These are phyloP conservation scores for Meles meles DNA, from an alignment of 2,113 vertebrate genomes.

Conservation along the genomic window DNA sequence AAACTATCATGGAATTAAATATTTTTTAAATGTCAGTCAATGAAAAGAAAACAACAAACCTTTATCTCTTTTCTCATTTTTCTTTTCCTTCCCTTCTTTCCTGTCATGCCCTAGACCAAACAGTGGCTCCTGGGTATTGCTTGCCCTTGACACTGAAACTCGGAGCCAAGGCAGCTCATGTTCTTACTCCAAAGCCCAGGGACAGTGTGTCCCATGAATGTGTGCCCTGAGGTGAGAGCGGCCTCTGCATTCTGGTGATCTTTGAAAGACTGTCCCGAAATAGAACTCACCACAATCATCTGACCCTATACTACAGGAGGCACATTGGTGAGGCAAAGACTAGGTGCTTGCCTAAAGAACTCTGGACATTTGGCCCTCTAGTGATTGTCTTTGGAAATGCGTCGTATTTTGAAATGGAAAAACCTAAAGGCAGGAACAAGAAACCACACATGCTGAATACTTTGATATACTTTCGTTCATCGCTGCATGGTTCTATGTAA, in stretches of 20 bases:
- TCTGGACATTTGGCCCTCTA: neutral
- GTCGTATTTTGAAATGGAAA: neutral
- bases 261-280: neutral
- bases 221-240: fast-evolving
- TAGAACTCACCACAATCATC: neutral
- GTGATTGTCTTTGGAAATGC: neutral
- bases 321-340: neutral
- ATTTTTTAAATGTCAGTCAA: neutral
- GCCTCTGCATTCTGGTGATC: neutral
- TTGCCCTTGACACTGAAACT: neutral
- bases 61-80: neutral
- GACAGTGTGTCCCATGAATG: neutral
- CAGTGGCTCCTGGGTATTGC: neutral
- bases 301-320: neutral
- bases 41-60: neutral
- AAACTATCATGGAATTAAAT: neutral
- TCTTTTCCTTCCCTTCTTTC: neutral
- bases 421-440: slow-evolving; percentile 8
- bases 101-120: neutral
- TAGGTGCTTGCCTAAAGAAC: neutral
- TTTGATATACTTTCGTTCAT: neutral
- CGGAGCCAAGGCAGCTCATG: neutral
- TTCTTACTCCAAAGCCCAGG: neutral
- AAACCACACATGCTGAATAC: neutral
- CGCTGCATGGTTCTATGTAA: neutral